Base-by-base conservation (phyloP, 2,888 invertebrate species). In the Matsumyia berberina region DNA sequence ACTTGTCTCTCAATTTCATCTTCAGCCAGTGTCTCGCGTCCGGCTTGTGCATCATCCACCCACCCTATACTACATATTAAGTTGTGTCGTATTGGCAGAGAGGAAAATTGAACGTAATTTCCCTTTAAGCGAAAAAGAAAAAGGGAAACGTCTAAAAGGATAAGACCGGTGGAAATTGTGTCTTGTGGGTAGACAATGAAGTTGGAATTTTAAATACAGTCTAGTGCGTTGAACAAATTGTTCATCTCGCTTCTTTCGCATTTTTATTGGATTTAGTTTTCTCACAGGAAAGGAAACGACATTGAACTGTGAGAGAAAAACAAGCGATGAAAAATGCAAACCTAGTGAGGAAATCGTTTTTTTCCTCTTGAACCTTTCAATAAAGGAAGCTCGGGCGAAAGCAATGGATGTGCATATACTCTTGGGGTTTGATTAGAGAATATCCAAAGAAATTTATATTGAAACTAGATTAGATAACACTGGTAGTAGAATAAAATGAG, bases 1-100 rank as follows among this genome's bases (percentile, higher is more conserved):
- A 78, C 60, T 62, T 69, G 69, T 62, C 55, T 70, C 31, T 70
- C 62, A 58, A 31, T 73, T 60, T 73, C 51, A 66, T 51, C 42
- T 51, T 19, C 44, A n/a, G 44, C 37, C 24, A 29, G 31, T 33
- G 5, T 44, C 12, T 11, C 37, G 11, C 31, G 33, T 53, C 37
- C 15, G 4, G 29, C 8, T 55, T 33, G 49, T 35, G 64, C 17
- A 42, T 39, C 29, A 31, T 29, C 31, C 37, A 46, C 46, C 8
- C 31, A 35, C 11, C 33, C 11, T 7, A 6, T 1, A 8, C 24
- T 37, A 6, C 15, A 46, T 37, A 72, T 60, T 73, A 46, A 64
- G 55, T 29, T 64, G 17, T 33, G 42, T 24, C 19, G 39, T 64
- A 7, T 29, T 42, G 42, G 51, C 15, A 37, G 17, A n/a, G 15